Evolutionary conservation across 2,888 invertebrate genomes (phyloP), one percentile per base, ranked within the genome.

Genomic region (Ennomos erosarius): DNA sequence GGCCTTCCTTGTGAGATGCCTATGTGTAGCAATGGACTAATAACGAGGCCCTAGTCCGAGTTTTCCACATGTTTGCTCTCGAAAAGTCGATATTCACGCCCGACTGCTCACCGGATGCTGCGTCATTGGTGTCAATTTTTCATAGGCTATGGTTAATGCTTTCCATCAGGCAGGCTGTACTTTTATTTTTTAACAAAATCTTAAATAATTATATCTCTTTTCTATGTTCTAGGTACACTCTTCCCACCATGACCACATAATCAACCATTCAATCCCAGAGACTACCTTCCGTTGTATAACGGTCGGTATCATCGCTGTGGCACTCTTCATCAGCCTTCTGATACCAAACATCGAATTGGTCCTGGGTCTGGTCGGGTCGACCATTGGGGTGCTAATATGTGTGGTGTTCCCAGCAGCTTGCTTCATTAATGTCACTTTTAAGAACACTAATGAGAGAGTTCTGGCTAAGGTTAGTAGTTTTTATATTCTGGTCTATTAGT

Each of bases 291-390:
- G 96, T 65, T 93, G 94, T 43, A 94, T 99, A 52, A 99, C 99
- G 0, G 87, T 96, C 10, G 88, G 94, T 12, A 97, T 99, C 63
- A 95, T 99, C 0, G 85, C 93, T 0, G 92, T 94, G 13, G 96
- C 98, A 0, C 92, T 99, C 49, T 87, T 95, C 57, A 94, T 96
- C 56, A 98, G 98, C 10, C 94, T 99, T 50, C 84, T 98, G 65
- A 95, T 99, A 70, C 99, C 99, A 11, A 98, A 98, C 79, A 97
- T 98, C 59, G 98, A 99, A 90, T 94, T 99, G 73, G 97, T 99
- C 54, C 94, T 99, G 59, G 99, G 99, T 0, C 89, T 99, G 37
- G 96, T 98, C 38, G 99, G 99, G 0, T 98, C 99, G 1, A 99
- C 99, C 0, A 98, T 99, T 71, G 99, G 99, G 0, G 96, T 98